These are phyloP conservation scores for Euplexia lucipara DNA, from an alignment of 2,888 invertebrate genomes.

Conservation along the genomic window DNA sequence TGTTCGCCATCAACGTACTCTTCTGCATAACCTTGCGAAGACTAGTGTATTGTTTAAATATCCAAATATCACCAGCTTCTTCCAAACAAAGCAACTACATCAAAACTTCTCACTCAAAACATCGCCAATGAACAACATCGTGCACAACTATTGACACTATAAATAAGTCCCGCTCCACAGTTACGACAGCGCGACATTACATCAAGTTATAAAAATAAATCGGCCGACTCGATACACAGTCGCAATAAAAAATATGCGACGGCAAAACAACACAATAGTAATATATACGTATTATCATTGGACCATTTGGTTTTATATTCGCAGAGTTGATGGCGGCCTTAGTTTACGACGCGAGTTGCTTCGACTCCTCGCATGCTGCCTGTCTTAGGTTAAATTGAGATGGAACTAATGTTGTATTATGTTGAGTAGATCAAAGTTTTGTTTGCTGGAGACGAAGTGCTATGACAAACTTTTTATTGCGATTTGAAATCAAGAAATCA, in stretches of 20 bases:
- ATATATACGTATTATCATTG: constrained; percentile 82
- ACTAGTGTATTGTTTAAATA: no score
- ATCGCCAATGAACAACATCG: constrained; percentile 19
- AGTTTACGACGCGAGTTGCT: constrained; percentile 59
- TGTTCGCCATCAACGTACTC: no score
- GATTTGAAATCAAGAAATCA: no score
- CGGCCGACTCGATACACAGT: constrained; percentile 70
- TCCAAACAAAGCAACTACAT: constrained; percentile 26
- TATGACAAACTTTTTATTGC: neutral
- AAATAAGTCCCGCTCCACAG: constrained; percentile 61
- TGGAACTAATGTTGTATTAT: constrained; percentile 27
- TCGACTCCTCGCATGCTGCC: constrained; percentile 43
- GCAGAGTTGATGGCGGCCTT: constrained; percentile 72
- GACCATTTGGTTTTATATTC: constrained; percentile 84
- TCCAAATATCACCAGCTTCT: neutral
- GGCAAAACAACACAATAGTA: constrained; percentile 80
- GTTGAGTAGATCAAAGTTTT: constrained; percentile 21
- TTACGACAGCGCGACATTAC: constrained; percentile 61
- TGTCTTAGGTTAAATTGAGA: no score
- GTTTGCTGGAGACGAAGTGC: constrained; percentile 1
- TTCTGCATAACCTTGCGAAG: no score
- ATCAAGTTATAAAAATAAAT: constrained; percentile 71
- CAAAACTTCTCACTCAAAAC: constrained; percentile 56
- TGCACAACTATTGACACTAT: constrained; percentile 57
- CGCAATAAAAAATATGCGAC: constrained; percentile 72